Conservation (phyloP, 2,113 vertebrate genomes). For the Gracilinanus agilis region DNA sequence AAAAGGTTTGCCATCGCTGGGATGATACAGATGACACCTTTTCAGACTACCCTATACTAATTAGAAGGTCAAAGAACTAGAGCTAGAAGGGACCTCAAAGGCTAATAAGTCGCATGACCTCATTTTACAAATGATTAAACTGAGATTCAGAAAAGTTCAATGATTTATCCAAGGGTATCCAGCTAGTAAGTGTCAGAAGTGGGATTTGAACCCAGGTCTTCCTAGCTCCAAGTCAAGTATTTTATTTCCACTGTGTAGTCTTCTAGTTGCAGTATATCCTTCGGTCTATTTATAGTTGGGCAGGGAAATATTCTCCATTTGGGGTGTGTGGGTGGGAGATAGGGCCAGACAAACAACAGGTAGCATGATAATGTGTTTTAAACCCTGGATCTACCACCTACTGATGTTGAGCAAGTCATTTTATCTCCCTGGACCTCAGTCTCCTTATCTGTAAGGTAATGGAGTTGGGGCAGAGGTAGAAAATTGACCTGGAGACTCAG, state of each 20-base stretch:
- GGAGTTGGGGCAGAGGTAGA: not conserved
- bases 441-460: not conserved
- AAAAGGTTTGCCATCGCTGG: no score
- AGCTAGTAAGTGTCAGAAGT: not conserved
- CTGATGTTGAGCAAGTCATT: not conserved
- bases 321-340: not conserved
- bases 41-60: not conserved
- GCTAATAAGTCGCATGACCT: not conserved
- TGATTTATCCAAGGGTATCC: not conserved
- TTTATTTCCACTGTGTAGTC: not conserved
- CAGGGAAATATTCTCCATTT: not conserved
- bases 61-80: not conserved
- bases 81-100: not conserved
- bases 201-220: not conserved
- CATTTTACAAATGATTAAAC: not conserved
- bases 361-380: not conserved
- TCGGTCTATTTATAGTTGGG: not conserved
- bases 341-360: not conserved
- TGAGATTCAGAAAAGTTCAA: not conserved
- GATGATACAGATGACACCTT: not conserved
- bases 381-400: slow-evolving; percentile 13
- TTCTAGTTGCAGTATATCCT: not conserved
- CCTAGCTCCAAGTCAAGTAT: not conserved
- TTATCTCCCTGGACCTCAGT: not conserved
- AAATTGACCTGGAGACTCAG: not conserved